Base-by-base conservation (phyloP, 2,797 vertebrate species). In the Centropyge bicolor region DNA sequence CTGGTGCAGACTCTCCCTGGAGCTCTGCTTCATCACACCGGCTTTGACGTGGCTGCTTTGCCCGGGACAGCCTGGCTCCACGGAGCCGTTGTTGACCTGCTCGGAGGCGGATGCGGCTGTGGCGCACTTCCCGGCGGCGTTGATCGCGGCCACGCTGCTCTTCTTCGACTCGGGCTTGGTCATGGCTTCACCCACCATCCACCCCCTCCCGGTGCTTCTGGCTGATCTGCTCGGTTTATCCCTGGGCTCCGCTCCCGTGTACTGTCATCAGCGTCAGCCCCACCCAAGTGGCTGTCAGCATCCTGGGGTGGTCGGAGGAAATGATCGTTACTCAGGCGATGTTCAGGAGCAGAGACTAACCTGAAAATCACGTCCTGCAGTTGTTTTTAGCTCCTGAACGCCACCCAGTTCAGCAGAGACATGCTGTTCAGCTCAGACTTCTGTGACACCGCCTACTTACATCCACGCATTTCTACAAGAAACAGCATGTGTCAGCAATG, bases 81-180 rank as follows among this genome's bases (percentile, higher is more conserved):
- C 9, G 0, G 85, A 66, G 46, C 90, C 92, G 86, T 92, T 90
- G 70, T 86, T 81, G 57, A 92, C 82, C 82, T 88, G 90, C 70
- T 94, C 92, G 16, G 78, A 86, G 10, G 79, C 73, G 68, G 86
- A 59, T 11, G 74, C 57, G 67, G 80, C 49, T 63, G 83, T 51
- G 66, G 84, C 79, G 78, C 86, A 72, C 80, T 80, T 92, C 24
- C 83, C 81, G 52, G 88, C 3, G 8, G 65, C 61, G 60, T 59
- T 60, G 19, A 61, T 76, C 14, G 79, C 36, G 35, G 88, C 60
- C 80, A 73, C 76, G 76, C 87, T 77, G 90, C 92, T 81, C 77
- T 71, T 94, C 88, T 83, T 95, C 51, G 90, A 48, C 74, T 96
- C 95, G 20, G 85, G 78, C 88, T 94, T 96, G 70, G 93, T 93